Percentiles rank a stretch among this genome's conserved stretches.
Conservation (phyloP, 2,888 invertebrate species). For the Ellobium chinense region DNA sequence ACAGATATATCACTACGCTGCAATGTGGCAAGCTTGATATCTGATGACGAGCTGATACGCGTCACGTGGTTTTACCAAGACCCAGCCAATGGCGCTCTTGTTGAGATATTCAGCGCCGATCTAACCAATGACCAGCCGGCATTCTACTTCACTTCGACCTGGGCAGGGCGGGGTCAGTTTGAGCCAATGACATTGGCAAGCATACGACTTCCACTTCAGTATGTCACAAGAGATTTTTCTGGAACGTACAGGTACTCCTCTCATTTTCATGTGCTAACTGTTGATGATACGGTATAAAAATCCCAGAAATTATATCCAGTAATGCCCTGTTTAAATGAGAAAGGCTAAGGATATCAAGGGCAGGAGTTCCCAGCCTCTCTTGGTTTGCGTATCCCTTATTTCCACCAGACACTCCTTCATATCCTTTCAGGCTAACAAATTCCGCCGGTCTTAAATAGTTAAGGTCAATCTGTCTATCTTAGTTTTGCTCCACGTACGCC, state of each 20-base stretch:
- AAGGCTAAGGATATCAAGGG: no score
- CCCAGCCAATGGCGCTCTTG: neutral
- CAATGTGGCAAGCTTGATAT: neutral
- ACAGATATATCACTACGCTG: constrained; percentile 23
- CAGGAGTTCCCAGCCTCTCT: no score
- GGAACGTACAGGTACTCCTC: constrained; percentile 35
- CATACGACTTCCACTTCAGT: constrained; percentile 20
- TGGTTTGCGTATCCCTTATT: no score
- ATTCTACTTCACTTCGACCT: constrained; percentile 19
- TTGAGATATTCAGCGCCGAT: constrained; percentile 39
- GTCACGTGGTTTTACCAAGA: constrained; percentile 36
- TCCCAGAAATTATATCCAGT: no score
- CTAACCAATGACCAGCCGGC: constrained; percentile 32
- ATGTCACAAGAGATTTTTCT: constrained; percentile 15
- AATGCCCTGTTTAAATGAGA: no score
- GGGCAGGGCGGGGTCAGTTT: constrained; percentile 36
- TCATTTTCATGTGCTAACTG: no score
- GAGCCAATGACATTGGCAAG: constrained; percentile 22
- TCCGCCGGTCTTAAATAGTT: no score
- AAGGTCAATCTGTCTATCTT: no score
- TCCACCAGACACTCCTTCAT: no score
- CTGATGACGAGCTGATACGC: constrained; percentile 36
- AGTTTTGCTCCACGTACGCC: no score
- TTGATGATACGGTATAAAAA: no score
- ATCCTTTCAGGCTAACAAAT: no score